A percentile compares a stretch with the other conserved stretches of the same genome.
These are phyloP conservation scores for Intellagama lesueurii DNA, from an alignment of 2,797 vertebrate species.

Conservation along the genomic window DNA sequence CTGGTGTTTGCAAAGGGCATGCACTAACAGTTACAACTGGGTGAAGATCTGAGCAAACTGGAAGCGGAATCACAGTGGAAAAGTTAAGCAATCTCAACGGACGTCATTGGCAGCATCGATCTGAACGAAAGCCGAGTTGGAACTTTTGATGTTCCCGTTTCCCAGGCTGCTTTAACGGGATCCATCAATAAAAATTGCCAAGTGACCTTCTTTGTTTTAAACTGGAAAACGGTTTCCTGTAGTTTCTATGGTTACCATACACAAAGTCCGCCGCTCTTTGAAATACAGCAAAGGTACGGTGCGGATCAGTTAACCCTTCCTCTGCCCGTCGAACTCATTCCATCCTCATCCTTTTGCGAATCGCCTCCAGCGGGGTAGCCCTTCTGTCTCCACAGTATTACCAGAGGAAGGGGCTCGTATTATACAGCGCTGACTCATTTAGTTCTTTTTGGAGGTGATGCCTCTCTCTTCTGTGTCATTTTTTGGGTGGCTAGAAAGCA, in stretches of 20 bases:
- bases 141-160: background rate
- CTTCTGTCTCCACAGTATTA: no score
- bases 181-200: background rate
- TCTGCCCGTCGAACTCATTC: no score
- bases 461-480: no score
- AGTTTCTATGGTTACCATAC: constrained; percentile 1
- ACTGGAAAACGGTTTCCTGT: background rate
- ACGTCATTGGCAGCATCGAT: constrained; percentile 10
- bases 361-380: no score
- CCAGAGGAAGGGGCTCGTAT: no score
- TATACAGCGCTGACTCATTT: no score
- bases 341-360: no score
- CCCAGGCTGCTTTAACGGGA: background rate
- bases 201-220: background rate
- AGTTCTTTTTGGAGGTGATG: no score
- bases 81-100: constrained; percentile 12
- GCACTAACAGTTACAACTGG: constrained; percentile 1
- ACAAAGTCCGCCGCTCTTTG: background rate
- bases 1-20: background rate
- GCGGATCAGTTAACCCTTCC: no score
- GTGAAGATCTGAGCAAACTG: background rate
- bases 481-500: no score
- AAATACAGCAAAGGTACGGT: background rate
- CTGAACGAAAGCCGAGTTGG: constrained; percentile 6
- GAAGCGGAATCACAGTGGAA: background rate